Evolutionary conservation across 2,797 vertebrate genomes (phyloP), one percentile per base, ranked within the genome.

Genomic region (Pachyuromys duprasi): DNA sequence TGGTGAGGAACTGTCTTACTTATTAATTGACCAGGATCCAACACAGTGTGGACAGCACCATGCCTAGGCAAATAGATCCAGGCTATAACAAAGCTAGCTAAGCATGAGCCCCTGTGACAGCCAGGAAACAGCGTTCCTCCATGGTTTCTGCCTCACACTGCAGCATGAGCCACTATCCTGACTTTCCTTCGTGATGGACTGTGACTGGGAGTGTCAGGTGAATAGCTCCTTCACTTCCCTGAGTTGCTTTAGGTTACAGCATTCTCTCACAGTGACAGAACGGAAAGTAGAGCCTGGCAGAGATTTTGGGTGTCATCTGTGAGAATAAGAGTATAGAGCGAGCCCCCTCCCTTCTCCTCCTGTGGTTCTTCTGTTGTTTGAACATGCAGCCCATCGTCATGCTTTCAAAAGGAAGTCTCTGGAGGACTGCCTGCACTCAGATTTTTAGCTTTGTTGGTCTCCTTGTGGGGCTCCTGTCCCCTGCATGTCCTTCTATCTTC

Each of bases 321-420:
- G 20, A n/a, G 13, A 39, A 57, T 20, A 20, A 72, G 24, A 28
- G 2, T n/a, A 1, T 31, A 6, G 0, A 28, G 24, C 0, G 0
- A 67, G 24, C n/a, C 45, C 49, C 20, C 13, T 36, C 28, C 31
- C 83, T 86, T 13, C 53, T 8, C 33, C 53, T 70, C 53, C 83
- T 36, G 65, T 33, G 20, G 3, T 53, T n/a, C 33, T n/a, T n/a
- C 22, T 70, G n/a, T 55, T 70, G 45, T 70, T 70, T 36, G 45
- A 26, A 69, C 20, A 24, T 17, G 13, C 17, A 24, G n/a, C 2
- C 45, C 45, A 55, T 11, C 33, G 22, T 33, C 17, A 15, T 0
- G 4, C 42, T n/a, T 22, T 24, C 28, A 36, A 36, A 70, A 86
- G 45, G 33, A 70, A 55, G 33, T 36, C 55, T 49, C 17, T 75